Evolutionary conservation across 2,113 vertebrate species (phyloP), one percentile per base, ranked within the genome.

Genomic region (Peromyscus californicus): DNA sequence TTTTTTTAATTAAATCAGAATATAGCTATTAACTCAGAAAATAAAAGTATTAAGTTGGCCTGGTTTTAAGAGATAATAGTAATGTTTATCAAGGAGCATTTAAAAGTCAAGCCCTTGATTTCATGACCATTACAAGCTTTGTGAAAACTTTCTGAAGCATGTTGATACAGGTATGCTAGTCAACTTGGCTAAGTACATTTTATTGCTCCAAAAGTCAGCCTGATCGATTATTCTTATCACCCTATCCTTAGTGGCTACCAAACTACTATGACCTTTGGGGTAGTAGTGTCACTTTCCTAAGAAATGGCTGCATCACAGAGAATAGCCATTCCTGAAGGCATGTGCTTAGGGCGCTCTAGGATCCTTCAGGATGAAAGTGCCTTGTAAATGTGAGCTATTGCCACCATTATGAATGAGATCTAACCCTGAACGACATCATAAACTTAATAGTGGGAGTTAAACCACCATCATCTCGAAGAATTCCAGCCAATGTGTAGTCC

Each of bases 371-470:
- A 95, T 82, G 93, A 93, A 96, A 97, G 94, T 39, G 75, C 97
- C 97, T 97, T 98, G 89, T 98, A 98, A 98, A 96, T 86, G 96
- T 97, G 97, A 98, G 95, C 45, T 94, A 97, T 22, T 67, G 86
- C 93, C 93, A 86, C 94, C 78, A 91, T 96, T 96, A 95, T 82
- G 80, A 93, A 42, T 92, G 86, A 97, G 89, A 91, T 95, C 97
- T 97, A 94, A 95, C 95, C 96, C 90, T 67, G 72, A 78, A 97
- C 67, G 4, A 96, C 1, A 11, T 95, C 96, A 89, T 97, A 98
- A 98, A 98, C 95, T 96, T 97, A 96, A 98, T 93, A 93, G 95
- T 57, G 21, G 89, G 85, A 97, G 80, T 97, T 95, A 97, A 97
- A 94, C 85, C 72, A 78, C 85, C 85, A 94, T 89, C 94, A 29